These are phyloP conservation scores for Odocoileus virginianus DNA, from an alignment of 2,113 vertebrate species.

Conservation along the genomic window DNA sequence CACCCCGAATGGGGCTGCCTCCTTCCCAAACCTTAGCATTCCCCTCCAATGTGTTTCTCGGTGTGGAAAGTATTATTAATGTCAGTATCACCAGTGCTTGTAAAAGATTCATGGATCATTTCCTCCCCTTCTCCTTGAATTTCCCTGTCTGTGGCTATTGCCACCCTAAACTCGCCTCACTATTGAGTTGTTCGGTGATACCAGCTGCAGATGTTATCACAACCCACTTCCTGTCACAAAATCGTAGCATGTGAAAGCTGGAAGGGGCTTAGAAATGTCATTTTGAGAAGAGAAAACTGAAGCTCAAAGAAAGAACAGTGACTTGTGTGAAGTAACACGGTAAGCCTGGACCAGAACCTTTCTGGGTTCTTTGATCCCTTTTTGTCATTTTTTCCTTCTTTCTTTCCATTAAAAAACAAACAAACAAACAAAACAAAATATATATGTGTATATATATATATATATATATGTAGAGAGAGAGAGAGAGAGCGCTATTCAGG, in stretches of 20 bases:
- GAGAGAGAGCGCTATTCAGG: background rate
- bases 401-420: background rate
- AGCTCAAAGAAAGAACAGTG: background rate
- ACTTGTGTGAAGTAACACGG: background rate
- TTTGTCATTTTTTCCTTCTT: background rate
- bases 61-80: conserved; percentile 44
- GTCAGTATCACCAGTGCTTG: conserved; percentile 19
- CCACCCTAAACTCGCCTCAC: background rate
- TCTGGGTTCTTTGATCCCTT: background rate
- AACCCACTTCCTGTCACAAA: background rate
- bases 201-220: background rate
- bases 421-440: too few relatives aligned
- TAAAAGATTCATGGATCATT: conserved; percentile 62
- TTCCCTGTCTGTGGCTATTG: background rate
- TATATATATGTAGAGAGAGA: background rate
- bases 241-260: background rate
- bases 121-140: background rate
- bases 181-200: background rate
- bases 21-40: background rate
- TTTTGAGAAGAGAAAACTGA: background rate
- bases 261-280: background rate
- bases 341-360: background rate
- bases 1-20: background rate
- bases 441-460: background rate
- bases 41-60: background rate